Conservation (phyloP, 2,113 vertebrate genomes). For the Menura novaehollandiae region DNA sequence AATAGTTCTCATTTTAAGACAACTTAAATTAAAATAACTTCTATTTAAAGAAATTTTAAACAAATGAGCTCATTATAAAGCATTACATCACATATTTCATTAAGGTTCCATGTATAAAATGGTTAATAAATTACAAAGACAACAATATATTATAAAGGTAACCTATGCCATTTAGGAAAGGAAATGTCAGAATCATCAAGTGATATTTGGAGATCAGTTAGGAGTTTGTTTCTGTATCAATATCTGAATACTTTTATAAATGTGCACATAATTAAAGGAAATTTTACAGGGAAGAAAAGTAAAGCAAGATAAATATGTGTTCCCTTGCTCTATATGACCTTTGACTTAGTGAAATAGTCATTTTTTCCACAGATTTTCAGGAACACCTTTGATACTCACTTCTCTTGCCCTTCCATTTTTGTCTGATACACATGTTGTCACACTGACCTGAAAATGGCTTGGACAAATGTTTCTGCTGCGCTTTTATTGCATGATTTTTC, state of each 20-base stretch:
- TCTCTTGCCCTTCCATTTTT: not conserved
- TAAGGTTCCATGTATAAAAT: not conserved
- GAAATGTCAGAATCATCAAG: not conserved
- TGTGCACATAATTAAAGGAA: not conserved
- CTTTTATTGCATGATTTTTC: not conserved
- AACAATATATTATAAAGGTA: not conserved
- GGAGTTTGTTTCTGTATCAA: not conserved
- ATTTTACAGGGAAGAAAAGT: not conserved
- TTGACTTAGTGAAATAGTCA: not conserved
- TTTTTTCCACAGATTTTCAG: not conserved
- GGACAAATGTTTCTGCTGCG: not conserved
- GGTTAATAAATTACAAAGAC: not conserved
- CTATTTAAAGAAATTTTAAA: not conserved
- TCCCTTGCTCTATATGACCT: not conserved
- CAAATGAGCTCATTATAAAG: not conserved
- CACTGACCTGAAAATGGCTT: not conserved
- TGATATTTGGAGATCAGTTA: not conserved
- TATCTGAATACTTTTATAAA: not conserved
- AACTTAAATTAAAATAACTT: not conserved
- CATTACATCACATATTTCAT: not conserved
- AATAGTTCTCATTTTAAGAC: not conserved
- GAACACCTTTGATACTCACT: not conserved
- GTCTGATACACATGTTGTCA: rapidly evolving
- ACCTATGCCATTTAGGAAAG: not conserved
- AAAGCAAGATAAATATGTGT: not conserved